phyloP scores from a whole-genome alignment of 30 jellyfish, hydroid and myxozoan species.

The Cassiopea andromeda region DNA sequence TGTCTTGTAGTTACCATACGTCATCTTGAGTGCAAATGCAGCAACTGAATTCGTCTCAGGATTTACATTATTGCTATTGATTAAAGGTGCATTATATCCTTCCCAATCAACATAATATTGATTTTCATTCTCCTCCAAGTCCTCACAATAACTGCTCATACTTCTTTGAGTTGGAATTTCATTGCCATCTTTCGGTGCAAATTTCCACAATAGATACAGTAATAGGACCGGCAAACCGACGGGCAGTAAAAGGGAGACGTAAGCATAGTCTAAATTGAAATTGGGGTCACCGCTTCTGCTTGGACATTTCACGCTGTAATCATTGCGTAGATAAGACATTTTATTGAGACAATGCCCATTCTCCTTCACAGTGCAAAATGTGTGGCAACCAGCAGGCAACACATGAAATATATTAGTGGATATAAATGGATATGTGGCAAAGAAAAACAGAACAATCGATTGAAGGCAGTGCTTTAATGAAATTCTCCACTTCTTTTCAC shows the following conservation, averaged over 20 bases:
- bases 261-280: not conserved
- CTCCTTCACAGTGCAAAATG: too few relatives aligned
- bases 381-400: too few relatives aligned
- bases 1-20: too few relatives aligned
- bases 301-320: conserved; percentile 34
- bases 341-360: not conserved
- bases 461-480: conserved; percentile 16
- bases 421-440: too few relatives aligned
- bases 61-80: conserved; percentile 22
- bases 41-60: not conserved
- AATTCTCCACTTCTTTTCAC: not conserved
- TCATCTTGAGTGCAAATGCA: too few relatives aligned
- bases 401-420: too few relatives aligned
- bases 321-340: conserved; percentile 37
- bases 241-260: conserved; percentile 25
- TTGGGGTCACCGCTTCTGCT: not conserved
- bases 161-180: too few relatives aligned
- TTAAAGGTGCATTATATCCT: not conserved
- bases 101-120: not conserved
- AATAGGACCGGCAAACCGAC: conserved; percentile 41
- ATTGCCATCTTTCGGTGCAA: not conserved
- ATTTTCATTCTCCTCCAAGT: not conserved
- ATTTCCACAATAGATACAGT: conserved; percentile 18
- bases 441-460: too few relatives aligned
- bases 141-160: not conserved